phyloP scores from a whole-genome alignment of 2,797 vertebrate species.

The Manis pentadactyla region DNA sequence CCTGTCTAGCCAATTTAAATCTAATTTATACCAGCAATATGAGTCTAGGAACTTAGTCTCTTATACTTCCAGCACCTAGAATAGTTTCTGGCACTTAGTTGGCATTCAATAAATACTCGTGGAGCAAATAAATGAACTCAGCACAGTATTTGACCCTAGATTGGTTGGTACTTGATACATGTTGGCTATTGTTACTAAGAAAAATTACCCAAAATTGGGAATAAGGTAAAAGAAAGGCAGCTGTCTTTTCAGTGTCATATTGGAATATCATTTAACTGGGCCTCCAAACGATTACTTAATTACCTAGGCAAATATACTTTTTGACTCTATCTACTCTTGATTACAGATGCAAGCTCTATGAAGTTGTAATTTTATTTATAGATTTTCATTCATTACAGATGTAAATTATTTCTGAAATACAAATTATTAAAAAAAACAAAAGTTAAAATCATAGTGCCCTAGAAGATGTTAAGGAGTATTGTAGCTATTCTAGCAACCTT shows the following conservation, averaged over 20 bases:
- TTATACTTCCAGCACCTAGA: neutral
- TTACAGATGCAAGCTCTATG: neutral
- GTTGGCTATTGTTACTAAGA: neutral
- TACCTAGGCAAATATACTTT: neutral
- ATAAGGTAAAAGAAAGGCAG: neutral
- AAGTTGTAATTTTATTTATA: conserved; percentile 33
- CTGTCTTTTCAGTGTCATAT: neutral
- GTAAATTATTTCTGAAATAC: conserved; percentile 11
- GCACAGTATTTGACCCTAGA: neutral
- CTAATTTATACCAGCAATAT: neutral
- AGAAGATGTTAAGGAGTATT: neutral
- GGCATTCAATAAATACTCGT: neutral
- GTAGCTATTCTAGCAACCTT: neutral
- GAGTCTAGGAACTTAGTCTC: neutral
- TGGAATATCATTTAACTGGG: neutral
- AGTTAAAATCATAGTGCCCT: neutral
- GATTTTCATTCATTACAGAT: conserved; percentile 34
- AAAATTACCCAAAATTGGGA: neutral
- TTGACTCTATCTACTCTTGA: neutral
- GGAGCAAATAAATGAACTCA: neutral
- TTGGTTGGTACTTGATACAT: neutral
- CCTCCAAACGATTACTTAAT: neutral
- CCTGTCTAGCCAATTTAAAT: neutral
- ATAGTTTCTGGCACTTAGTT: neutral
- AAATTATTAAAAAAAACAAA: neutral